phyloP scores from a whole-genome alignment of 2,113 vertebrate genomes.

The Oryctolagus cuniculus region DNA sequence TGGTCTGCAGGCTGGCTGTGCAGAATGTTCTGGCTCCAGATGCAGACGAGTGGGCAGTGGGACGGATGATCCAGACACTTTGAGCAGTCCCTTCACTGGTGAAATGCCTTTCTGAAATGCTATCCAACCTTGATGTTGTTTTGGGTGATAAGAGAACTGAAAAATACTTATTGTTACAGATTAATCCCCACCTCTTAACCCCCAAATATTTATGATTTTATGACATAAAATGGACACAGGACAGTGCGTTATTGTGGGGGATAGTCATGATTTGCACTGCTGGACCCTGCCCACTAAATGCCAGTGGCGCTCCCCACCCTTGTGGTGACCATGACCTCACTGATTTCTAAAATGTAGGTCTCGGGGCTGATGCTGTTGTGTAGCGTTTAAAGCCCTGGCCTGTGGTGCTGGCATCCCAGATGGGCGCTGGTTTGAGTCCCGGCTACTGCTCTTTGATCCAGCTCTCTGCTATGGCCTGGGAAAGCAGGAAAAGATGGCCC shows the following conservation, averaged over 20 bases:
- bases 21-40: too few species aligned
- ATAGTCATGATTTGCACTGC: not conserved
- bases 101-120: not conserved
- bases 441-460: not conserved
- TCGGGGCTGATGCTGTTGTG: too few species aligned
- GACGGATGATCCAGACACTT: not conserved
- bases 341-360: not conserved
- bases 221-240: not conserved
- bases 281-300: not conserved
- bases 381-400: too few species aligned
- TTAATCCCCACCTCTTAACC: too few species aligned
- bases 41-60: too few species aligned
- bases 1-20: too few species aligned
- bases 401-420: too few species aligned
- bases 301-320: not conserved
- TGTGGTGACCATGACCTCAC: not conserved
- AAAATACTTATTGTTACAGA: not conserved
- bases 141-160: constrained; percentile 12
- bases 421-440: too few species aligned
- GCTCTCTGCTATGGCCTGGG: not conserved
- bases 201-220: not conserved
- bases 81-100: too few species aligned
- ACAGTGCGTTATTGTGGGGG: not conserved
- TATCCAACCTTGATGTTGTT: not conserved
- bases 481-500: too few species aligned